phyloP scores from a whole-genome alignment of 2,113 vertebrate species.

The Oryzias javanicus region DNA sequence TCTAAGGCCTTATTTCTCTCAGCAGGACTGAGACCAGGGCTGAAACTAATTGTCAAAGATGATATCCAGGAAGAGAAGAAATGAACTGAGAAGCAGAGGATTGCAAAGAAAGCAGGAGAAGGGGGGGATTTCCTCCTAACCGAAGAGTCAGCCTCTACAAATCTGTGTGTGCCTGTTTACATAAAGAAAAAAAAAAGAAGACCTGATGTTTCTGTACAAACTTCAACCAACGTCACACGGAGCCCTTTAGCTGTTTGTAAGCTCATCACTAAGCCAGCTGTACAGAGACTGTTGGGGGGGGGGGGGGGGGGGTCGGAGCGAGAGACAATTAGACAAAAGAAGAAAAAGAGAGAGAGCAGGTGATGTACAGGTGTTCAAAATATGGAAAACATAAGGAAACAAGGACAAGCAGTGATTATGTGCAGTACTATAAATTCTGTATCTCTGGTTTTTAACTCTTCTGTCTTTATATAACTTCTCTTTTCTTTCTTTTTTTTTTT shows the following conservation, averaged over 20 bases:
- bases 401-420: constrained; percentile 50
- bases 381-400: constrained; percentile 21
- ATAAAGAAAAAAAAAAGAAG: constrained; percentile 68
- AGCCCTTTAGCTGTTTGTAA: constrained; percentile 98
- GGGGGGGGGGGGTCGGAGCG: not conserved
- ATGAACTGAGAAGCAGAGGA: not conserved
- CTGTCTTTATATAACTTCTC: constrained; percentile 97
- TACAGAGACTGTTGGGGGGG: constrained; percentile 75
- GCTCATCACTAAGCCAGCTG: constrained; percentile 93
- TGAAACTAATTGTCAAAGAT: constrained; percentile 62
- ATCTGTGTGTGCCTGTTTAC: constrained; percentile 99
- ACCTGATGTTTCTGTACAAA: constrained; percentile 83
- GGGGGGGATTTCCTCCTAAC: constrained; percentile 24
- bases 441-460: constrained; percentile 96
- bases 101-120: constrained; percentile 35
- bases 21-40: constrained; percentile 93
- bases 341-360: constrained; percentile 11
- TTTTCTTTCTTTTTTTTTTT: not conserved
- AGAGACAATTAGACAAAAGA: constrained; percentile 8
- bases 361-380: constrained; percentile 60
- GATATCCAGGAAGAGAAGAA: constrained; percentile 29
- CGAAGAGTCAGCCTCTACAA: constrained; percentile 76
- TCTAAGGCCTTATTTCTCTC: constrained; percentile 83
- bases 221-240: constrained; percentile 87
- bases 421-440: constrained; percentile 95